Evolutionary conservation across 2,888 invertebrate species (phyloP), one percentile per base, ranked within the genome.

Genomic region (Synanthedon formicaeformis): DNA sequence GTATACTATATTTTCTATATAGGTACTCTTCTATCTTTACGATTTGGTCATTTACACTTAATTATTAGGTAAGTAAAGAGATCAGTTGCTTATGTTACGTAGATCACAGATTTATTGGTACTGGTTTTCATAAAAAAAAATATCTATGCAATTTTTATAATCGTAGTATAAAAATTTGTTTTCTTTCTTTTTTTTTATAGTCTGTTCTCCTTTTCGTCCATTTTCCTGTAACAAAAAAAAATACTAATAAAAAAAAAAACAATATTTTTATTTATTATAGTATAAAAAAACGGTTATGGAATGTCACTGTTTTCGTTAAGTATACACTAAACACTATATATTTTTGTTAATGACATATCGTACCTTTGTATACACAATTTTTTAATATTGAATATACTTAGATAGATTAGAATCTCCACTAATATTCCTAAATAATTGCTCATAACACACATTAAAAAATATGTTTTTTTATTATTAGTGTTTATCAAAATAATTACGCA

Each of bases 191-290:
- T 51, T 27, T 40, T 14, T 53, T 41, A 52, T 27, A 34, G 41
- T 55, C 48, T 51, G 53, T 57, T 23, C 45, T 12, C 48, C 48
- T 18, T n/a, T 34, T 77, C 73, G 70, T 78, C 78, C 81, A 81
- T 78, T 68, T 72, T 71, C 71, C 81, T 81, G 81, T 51, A 81
- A 82, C 75, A 74, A 78, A 57, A 52, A 55, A 57, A 56, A 51
- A 49, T 8, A 10, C 10, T 10, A 34, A 0, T 34, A 34, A 8
- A 34, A 27, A 27, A 8, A 27, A 23, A 4, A 4, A 1, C 6
- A 8, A 8, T 8, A 27, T 27, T 27, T 8, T 27, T 8, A 16
- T 16, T 8, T 8, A 27, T 27, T 27, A n/a, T n/a, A n/a, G n/a
- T n/a, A n/a, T n/a, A n/a, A n/a, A n/a, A n/a, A n/a, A n/a, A n/a